Evolutionary conservation across 2,113 vertebrate genomes (phyloP).

Genomic region (Megaceryle maxima): DNA sequence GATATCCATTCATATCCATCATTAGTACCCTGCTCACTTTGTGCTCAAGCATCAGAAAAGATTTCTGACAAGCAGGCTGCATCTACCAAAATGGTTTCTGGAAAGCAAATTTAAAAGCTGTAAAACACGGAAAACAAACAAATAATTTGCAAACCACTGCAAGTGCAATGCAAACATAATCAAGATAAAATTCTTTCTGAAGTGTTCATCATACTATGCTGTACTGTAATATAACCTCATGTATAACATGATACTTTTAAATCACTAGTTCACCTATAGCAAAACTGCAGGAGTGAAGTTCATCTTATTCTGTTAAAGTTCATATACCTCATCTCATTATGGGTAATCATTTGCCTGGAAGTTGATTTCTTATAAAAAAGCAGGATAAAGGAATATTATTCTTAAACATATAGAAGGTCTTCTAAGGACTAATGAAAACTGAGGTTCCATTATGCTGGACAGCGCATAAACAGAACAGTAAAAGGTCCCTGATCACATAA

Average conservation of each 20-base stretch:
- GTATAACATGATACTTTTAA: not conserved
- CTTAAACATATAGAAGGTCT: not conserved
- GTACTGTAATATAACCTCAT: not conserved
- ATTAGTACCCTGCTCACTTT: not conserved
- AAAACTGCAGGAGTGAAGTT: not conserved
- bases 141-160: constrained; percentile 11
- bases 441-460: not conserved
- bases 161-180: not conserved
- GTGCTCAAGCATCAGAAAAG: accelerated
- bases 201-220: not conserved
- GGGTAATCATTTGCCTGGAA: not conserved
- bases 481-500: not conserved
- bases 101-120: constrained; percentile 30
- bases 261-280: not conserved
- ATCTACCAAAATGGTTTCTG: constrained; percentile 18
- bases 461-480: not conserved
- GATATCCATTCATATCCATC: not conserved
- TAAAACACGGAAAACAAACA: constrained; percentile 7
- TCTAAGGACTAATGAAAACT: not conserved
- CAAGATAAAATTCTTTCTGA: not conserved
- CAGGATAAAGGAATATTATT: not conserved
- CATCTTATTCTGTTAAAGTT: not conserved
- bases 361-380: not conserved
- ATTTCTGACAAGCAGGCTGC: not conserved
- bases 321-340: not conserved